Evolutionary conservation across 1,140 invertebrate species (phyloP), one percentile per base, ranked within the genome.

Genomic region (Brachionus rubens): DNA sequence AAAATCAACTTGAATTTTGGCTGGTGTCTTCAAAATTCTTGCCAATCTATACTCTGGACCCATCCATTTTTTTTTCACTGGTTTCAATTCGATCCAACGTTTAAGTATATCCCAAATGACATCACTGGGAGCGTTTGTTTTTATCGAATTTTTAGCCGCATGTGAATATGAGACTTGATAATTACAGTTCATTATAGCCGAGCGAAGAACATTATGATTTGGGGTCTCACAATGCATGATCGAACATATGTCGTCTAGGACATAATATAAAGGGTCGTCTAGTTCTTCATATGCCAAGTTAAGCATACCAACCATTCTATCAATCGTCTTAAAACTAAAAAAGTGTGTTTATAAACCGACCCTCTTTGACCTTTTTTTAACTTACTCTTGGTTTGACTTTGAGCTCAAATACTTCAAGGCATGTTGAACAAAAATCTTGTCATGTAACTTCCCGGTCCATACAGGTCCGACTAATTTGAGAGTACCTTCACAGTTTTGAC

Each of bases 111-210:
- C 94, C 96, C 96, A 99, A 14, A 99, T 83, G 16, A 96, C 86
- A 3, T 87, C 82, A 41, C 88, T 83, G 0, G 97, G 93, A 0
- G 96, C 96, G 84, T 94, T 86, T 0, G 96, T 98, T 86, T 99
- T 99, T 2, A 98, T 86, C 0, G 93, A 94, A 77, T 90, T 89
- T 80, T 90, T 91, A 59, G 88, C 88, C 62, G 91, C 90, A 85
- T 99, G 97, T 0, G 95, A 96, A 77, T 90, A 89, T 0, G 95
- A 98, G 3, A 98, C 94, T 79, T 88, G 85, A 84, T 93, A 97
- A 0, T 95, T 95, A 10, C 91, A 92, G 87, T 98, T 93, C 21
- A 98, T 81, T 54, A 99, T 83, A 0, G 95, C 96, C 2, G 96
- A 99, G 79, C 94, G 91, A 80, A 85, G 88, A 84, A 77, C 81